Evolutionary conservation across 2,113 vertebrate species (phyloP).

Genomic region (Lipotes vexillifer): DNA sequence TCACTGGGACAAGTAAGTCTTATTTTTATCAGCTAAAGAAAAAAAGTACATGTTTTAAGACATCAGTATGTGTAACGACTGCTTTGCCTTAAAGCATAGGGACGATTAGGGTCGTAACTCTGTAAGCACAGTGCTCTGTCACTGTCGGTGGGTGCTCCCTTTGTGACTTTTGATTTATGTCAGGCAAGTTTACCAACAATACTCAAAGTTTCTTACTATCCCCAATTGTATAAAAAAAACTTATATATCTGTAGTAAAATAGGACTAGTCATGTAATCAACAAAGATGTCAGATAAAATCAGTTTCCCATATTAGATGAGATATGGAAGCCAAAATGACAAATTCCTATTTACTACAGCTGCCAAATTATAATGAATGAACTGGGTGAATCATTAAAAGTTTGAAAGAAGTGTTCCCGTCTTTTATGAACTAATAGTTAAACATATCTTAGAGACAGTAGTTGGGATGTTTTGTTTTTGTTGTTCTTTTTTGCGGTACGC

Average conservation of each 20-base stretch:
- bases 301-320: neutral
- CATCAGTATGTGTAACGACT: neutral
- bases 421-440: neutral
- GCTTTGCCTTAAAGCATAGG: neutral
- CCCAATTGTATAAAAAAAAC: neutral
- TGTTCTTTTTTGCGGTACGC: too few relatives aligned
- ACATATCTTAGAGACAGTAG: neutral
- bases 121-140: neutral
- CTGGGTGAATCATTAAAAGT: neutral
- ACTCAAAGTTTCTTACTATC: neutral
- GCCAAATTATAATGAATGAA: neutral
- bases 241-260: neutral
- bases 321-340: neutral
- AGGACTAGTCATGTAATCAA: neutral
- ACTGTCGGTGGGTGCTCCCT: neutral
- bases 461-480: neutral
- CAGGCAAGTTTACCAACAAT: neutral
- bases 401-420: neutral
- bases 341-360: neutral
- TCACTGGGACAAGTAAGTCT: neutral
- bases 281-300: neutral
- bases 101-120: neutral
- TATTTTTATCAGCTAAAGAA: constrained; percentile 30
- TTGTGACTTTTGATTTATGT: neutral
- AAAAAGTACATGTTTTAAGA: neutral